A percentile compares a stretch with the other conserved stretches of the same genome.
phyloP scores from a whole-genome alignment of 2,113 vertebrate genomes.

The Setophaga petechia region DNA sequence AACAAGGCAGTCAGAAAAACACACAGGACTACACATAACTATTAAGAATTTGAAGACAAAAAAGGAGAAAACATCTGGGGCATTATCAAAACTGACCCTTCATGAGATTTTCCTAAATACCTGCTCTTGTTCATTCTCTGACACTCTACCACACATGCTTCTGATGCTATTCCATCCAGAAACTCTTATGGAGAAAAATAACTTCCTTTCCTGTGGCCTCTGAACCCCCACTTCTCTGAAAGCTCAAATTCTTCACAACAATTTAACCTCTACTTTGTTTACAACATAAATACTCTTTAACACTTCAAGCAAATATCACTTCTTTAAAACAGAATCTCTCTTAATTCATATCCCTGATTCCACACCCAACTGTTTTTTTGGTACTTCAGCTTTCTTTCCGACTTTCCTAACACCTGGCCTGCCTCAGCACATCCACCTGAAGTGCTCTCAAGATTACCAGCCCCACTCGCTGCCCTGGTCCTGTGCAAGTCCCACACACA shows the following conservation, averaged over 20 bases:
- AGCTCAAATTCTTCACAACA: neutral
- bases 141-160: neutral
- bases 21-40: neutral
- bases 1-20: neutral
- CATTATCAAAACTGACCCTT: neutral
- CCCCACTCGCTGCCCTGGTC: neutral
- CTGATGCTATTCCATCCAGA: neutral
- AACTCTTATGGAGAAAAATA: fast-evolving
- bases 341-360: neutral
- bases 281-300: neutral
- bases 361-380: neutral
- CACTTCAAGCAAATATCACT: neutral
- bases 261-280: neutral
- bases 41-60: neutral
- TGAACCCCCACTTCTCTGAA: neutral
- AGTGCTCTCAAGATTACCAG: fast-evolving
- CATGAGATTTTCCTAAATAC: neutral
- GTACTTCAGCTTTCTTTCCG: neutral
- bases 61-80: neutral
- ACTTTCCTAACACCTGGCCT: neutral
- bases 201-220: neutral
- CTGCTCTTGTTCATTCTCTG: neutral
- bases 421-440: neutral
- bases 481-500: fast-evolving
- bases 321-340: neutral